Conservation (phyloP, 2,797 vertebrate species). For the Myotis findleyi region DNA sequence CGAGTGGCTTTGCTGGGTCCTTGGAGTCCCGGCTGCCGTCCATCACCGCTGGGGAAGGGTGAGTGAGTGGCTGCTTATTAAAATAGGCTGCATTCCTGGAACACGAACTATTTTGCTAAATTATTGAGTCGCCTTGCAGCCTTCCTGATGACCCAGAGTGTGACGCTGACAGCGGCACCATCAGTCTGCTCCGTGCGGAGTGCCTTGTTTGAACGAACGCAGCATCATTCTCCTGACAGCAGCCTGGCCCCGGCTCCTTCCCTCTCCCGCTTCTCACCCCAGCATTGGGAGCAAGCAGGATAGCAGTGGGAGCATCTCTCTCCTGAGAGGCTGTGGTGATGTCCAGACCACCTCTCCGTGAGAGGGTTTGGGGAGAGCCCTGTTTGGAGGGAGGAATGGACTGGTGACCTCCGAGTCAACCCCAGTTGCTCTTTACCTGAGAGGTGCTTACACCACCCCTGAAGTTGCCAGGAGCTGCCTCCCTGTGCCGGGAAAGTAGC, state of each 20-base stretch:
- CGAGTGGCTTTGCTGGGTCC: background rate
- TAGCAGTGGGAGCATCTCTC: background rate
- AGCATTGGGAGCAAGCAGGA: background rate
- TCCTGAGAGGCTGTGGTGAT: background rate
- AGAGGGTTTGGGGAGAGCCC: background rate
- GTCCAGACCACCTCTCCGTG: background rate
- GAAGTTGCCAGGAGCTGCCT: background rate
- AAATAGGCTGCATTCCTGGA: slow-evolving; percentile 64
- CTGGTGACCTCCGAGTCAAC: background rate
- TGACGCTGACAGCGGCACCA: background rate
- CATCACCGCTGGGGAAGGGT: background rate
- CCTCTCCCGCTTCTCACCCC: background rate
- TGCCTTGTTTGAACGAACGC: background rate
- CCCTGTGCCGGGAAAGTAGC: background rate
- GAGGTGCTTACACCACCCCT: background rate
- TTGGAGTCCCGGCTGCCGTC: background rate
- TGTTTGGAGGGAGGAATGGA: background rate
- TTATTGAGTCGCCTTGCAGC: slow-evolving; percentile 59
- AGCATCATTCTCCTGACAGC: background rate
- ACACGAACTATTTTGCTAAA: slow-evolving; percentile 60
- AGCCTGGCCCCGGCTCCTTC: background rate
- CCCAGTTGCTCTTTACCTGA: background rate
- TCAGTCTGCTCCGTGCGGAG: background rate
- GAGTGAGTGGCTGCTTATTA: slow-evolving; percentile 53
- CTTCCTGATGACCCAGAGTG: slow-evolving; percentile 24